Evolutionary conservation across 2,888 invertebrate genomes (phyloP), one percentile per base, ranked within the genome.

Genomic region (Phengaris alcon): DNA sequence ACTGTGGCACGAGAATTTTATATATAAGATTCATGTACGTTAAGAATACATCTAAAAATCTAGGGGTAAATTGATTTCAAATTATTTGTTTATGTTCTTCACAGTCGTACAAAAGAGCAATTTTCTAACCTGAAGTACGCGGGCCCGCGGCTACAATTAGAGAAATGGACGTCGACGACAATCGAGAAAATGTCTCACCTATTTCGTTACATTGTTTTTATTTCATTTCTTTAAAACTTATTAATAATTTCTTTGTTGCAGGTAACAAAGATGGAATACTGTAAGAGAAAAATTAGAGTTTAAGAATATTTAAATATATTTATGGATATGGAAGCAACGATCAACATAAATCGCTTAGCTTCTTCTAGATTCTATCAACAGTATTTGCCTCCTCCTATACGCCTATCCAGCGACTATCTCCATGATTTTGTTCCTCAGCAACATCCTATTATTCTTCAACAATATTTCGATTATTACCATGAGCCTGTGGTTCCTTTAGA

Each of bases 401-500:
- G 89, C 35, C 82, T 92, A 69, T 88, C 92, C 46, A 90, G 86
- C 75, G 91, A 90, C 74, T 93, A 91, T 74, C 86, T 93, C 15
- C 93, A 93, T 59, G 93, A 93, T 15, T 82, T 93, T 6, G 84
- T 92, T 8, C 93, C 93, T 1, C 93, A 88, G 74, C 92, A 91
- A 76, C 92, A 91, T 79, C 93, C 93, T 1, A 90, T 88, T 4
- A 84, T 93, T 6, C 87, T 93, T 6, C 94, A 94, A 76, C 94
- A 94, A 79, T 95, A 94, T 82, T 84, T 95, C 76, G 91, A 94
- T 4, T 95, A 94, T 82, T 95, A 95, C 83, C 89, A 94, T 75
- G 95, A 95, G 83, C 95, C 95, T 5, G 82, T 95, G 74, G 94
- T 95, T 78, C 97, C 97, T 8, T 89, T 97, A 80, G 97, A 97